Evolutionary conservation across 2,113 vertebrate species (phyloP).

Genomic region (Apistogramma diplotaenia): DNA sequence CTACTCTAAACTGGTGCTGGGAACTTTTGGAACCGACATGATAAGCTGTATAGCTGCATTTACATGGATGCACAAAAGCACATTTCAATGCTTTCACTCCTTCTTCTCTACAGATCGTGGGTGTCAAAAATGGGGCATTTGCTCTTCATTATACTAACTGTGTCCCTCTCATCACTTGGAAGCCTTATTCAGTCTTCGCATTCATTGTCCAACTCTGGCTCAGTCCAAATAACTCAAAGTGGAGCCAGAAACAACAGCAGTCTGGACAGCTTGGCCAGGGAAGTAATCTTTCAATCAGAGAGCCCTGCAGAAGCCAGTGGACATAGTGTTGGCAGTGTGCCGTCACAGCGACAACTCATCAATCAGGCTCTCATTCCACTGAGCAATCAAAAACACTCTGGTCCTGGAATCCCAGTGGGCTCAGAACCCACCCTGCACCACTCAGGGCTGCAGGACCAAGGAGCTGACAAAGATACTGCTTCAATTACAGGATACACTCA

Average conservation of each 20-base stretch:
- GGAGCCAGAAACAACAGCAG: not conserved
- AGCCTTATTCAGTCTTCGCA: constrained; percentile 13
- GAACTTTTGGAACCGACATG: not conserved
- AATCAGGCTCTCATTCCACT: not conserved
- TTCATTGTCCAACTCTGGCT: not conserved
- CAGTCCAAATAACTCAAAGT: not conserved
- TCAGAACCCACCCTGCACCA: not conserved
- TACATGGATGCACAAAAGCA: not conserved
- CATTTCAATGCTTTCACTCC: not conserved
- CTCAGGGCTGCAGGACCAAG: not conserved
- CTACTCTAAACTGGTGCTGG: not conserved
- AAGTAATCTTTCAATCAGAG: not conserved
- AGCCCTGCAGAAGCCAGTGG: constrained; percentile 38
- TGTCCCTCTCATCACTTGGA: constrained; percentile 34
- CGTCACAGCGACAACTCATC: not conserved
- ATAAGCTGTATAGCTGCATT: too few relatives aligned
- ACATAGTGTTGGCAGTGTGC: not conserved
- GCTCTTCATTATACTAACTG: constrained; percentile 4
- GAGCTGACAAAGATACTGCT: constrained; percentile 8
- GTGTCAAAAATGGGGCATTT: constrained; percentile 34
- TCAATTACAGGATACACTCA: constrained; percentile 11
- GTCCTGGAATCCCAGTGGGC: constrained; percentile 7
- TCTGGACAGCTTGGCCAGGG: not conserved
- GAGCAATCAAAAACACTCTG: not conserved
- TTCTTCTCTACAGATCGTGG: constrained; percentile 28